Conservation (phyloP, 2,113 vertebrate species). For the Pardalotus punctatus region DNA sequence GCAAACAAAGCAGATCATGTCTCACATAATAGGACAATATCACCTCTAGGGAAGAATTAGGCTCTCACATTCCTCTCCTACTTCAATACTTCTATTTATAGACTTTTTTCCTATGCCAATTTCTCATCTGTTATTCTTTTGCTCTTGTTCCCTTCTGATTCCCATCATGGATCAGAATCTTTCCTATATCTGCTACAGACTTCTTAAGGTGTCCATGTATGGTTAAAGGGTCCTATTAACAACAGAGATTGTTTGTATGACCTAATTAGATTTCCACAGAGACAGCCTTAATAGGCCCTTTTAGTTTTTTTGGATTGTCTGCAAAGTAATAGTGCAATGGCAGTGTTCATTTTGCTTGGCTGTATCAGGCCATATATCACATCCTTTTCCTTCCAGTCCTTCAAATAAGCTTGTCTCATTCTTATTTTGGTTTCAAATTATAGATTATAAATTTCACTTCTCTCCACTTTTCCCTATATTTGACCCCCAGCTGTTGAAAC, state of each 20-base stretch:
- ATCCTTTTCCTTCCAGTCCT: conserved; percentile 37
- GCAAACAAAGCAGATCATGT: not conserved
- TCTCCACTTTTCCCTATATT: conserved; percentile 56
- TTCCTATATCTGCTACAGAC: not conserved
- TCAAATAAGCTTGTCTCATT: conserved; percentile 38
- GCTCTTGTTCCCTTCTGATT: not conserved
- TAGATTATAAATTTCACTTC: conserved; percentile 67
- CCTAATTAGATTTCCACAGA: conserved; percentile 58
- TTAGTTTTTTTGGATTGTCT: conserved; percentile 53
- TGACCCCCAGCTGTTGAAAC: conserved; percentile 56
- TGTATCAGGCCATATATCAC: conserved; percentile 42
- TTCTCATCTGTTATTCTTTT: not conserved
- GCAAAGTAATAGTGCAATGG: conserved; percentile 36
- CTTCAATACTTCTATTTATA: not conserved
- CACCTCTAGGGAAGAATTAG: not conserved
- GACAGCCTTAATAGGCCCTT: conserved; percentile 40
- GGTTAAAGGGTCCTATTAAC: conserved; percentile 7
- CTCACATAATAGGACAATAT: not conserved
- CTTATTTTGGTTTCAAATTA: conserved; percentile 66
- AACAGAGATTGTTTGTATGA: conserved; percentile 33
- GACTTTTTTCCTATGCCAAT: not conserved
- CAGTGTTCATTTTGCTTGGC: conserved; percentile 65
- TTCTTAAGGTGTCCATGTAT: not conserved
- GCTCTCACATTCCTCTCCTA: not conserved
- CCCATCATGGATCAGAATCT: not conserved